Evolutionary conservation across 2,888 invertebrate species (phyloP), one percentile per base, ranked within the genome.

Genomic region (Drosophila flavopinicola): DNA sequence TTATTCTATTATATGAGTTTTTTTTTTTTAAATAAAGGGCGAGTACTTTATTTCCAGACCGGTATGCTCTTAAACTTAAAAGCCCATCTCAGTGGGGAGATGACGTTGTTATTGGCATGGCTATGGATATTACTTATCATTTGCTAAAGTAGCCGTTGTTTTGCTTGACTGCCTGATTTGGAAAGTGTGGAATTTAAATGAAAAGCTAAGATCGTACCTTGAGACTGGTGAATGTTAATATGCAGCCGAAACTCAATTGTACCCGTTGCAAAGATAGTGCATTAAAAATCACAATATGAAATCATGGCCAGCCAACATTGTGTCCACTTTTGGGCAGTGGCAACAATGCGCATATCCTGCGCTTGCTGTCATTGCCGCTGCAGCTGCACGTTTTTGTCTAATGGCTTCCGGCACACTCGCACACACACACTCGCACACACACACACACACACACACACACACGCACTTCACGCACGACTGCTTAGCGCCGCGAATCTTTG

Each of bases 311-410:
- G 53, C 66, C 58, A 78, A 73, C 85, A 67, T 64, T 65, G 67
- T 69, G 86, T 83, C 79, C 80, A 82, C 75, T 82, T 85, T 85
- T 59, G 80, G 84, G 58, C 73, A 73, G 71, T 51, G 65, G 77
- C 86, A 82, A 79, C 82, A 85, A 83, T 79, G 82, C 86, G 80
- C 72, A 85, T 75, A 73, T 84, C 84, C 86, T 77, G 71, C 29
- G 45, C 47, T 41, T 17, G 49, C 59, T 63, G 66, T 52, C 23
- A 17, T 35, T 53, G 48, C 45, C 42, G 60, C 56, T 77, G 71
- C 70, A 75, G 56, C 78, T 80, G 80, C 78, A 75, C 78, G 78
- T 80, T 80, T 84, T 83, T 80, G 78, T 85, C 83, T 84, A 87
- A 87, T 86, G 82, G 87, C 66, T 84, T 83, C 86, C 83, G 87